Conservation (phyloP, 2,888 invertebrate genomes). For the Leptopilina syphax region DNA sequence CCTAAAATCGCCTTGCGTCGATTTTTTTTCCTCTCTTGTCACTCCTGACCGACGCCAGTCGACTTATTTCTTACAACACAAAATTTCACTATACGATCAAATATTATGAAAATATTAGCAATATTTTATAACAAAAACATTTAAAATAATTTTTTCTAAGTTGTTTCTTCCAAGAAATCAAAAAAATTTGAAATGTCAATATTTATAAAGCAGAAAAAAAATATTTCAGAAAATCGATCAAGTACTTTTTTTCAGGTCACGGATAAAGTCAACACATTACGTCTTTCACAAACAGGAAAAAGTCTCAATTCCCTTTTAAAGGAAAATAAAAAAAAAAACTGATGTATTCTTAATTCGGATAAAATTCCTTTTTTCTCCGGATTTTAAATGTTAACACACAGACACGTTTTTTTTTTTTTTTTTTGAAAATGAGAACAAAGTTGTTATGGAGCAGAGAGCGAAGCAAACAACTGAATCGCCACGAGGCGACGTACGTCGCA, state of each 20-base stretch:
- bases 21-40: not conserved
- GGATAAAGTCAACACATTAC: not conserved
- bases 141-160: too few relatives aligned
- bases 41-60: not conserved
- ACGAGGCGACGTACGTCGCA: slow-evolving; percentile 44
- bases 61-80: not conserved
- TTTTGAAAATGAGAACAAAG: not conserved
- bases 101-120: too few relatives aligned
- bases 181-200: too few relatives aligned
- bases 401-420: not conserved
- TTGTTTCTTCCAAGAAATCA: too few relatives aligned
- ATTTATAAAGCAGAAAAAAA: too few relatives aligned
- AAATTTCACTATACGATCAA: not conserved
- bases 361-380: too few relatives aligned
- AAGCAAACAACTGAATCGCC: slow-evolving; percentile 41
- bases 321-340: too few relatives aligned
- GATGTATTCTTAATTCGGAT: too few relatives aligned
- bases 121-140: too few relatives aligned
- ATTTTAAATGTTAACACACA: too few relatives aligned
- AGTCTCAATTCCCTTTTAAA: not conserved
- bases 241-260: too few relatives aligned
- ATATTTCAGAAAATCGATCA: too few relatives aligned
- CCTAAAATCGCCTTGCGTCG: slow-evolving; percentile 42
- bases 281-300: not conserved
- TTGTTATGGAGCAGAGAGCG: not conserved